Base-by-base conservation (phyloP, 2,888 invertebrate species). In the Synanthedon vespiformis region DNA sequence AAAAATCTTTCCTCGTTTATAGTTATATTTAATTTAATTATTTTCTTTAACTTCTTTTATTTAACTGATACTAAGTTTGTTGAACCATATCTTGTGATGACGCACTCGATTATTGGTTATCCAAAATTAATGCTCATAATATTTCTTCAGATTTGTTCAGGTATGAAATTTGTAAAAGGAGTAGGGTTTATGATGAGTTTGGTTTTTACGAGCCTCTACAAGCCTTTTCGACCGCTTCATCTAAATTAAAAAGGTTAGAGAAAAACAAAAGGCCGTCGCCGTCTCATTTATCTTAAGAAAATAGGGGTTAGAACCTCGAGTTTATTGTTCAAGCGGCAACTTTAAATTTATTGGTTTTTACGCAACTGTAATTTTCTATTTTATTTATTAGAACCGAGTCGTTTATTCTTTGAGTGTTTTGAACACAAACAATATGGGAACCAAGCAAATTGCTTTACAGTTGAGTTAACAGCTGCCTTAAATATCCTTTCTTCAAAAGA, bases 271-370 rank as follows among this genome's bases (percentile, higher is more conserved):
- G 53, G 55, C 63, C 61, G 56, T 63, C 62, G 55, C 57, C 63
- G 63, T 52, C 59, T 64, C 69, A 70, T 71, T 71, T 70, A 59
- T 72, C 63, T 68, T 60, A 58, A 64, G 61, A 61, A 70, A 74
- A 67, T 66, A 67, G 58, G 59, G 67, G 67, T 59, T 58, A 48
- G 58, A 57, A 62, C 57, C 58, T 56, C 55, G 57, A 62, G 56
- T 67, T 68, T 65, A 67, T 68, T 61, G 61, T 62, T 60, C n/a
- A 50, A 50, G 50, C n/a, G 40, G 53, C 64, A 60, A 63, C 57
- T 53, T 54, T 65, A 65, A 63, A 73, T 67, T 71, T 71, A 73
- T 58, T 61, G 57, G 53, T 53, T 58, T 54, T 58, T 59, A 55
- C 58, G 55, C 60, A 59, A 61, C 64, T 61, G 51, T 55, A 55